Conservation (phyloP, 2,113 vertebrate genomes). For the Cochlearius cochlearius region DNA sequence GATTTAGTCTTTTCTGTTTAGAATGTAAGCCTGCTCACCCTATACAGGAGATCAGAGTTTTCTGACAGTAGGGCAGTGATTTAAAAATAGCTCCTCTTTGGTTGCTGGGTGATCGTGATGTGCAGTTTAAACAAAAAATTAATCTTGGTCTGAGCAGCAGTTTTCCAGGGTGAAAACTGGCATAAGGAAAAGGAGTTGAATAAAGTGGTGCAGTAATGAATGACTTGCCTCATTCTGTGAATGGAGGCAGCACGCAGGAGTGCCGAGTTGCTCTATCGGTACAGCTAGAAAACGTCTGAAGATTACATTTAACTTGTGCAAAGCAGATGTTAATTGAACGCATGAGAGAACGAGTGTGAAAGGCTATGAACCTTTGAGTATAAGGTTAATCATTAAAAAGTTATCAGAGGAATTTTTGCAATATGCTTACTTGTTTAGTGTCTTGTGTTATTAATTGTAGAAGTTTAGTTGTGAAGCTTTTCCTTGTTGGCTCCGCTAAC, state of each 20-base stretch:
- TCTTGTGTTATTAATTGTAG: constrained; percentile 52
- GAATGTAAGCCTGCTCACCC: background rate
- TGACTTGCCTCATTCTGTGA: background rate
- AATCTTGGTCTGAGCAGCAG: background rate
- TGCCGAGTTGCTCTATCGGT: background rate
- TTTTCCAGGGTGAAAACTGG: background rate
- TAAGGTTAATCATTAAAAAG: constrained; percentile 22
- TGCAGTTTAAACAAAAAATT: background rate
- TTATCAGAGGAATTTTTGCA: constrained; percentile 52
- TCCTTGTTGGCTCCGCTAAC: constrained; percentile 31
- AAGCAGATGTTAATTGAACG: constrained; percentile 4
- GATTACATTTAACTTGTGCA: background rate
- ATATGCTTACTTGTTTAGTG: constrained; percentile 52
- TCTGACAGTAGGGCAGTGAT: background rate
- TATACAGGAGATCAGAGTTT: background rate
- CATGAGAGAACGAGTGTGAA: background rate
- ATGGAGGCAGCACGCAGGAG: background rate
- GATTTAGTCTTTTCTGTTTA: background rate
- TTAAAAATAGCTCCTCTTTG: background rate
- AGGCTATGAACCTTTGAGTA: background rate
- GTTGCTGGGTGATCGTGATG: background rate
- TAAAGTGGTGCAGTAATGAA: background rate
- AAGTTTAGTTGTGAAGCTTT: constrained; percentile 35
- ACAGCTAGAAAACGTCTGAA: background rate
- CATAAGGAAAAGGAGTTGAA: background rate